Conservation (phyloP, 2,797 vertebrate species). For the Pempheris klunzingeri region DNA sequence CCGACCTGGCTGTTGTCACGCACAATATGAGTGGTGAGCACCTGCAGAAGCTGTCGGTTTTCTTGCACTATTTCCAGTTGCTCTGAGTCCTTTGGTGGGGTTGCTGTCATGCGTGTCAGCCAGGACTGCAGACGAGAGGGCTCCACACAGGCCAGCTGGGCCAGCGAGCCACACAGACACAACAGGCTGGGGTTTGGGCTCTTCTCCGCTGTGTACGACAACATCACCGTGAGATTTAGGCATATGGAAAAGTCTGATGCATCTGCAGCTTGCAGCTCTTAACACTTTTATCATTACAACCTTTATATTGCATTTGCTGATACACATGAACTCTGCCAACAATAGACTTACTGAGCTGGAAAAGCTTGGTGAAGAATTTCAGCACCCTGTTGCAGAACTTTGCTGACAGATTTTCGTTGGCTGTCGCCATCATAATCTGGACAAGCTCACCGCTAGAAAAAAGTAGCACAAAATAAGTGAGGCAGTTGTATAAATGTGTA, state of each 20-base stretch:
- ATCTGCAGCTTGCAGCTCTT: neutral
- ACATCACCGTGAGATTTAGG: neutral
- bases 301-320: neutral
- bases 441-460: constrained; percentile 93
- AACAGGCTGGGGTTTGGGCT: constrained; percentile 96
- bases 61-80: constrained; percentile 96
- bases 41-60: constrained; percentile 96
- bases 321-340: neutral
- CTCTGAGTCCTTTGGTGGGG: constrained; percentile 95
- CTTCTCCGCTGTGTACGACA: constrained; percentile 91
- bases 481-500: neutral
- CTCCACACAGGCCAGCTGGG: constrained; percentile 97
- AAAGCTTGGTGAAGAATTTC: constrained; percentile 99
- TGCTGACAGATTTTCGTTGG: constrained; percentile 96
- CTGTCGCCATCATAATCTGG: constrained; percentile 99
- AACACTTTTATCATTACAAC: neutral
- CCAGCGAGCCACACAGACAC: constrained; percentile 94
- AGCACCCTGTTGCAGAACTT: constrained; percentile 99
- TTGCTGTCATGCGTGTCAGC: constrained; percentile 95
- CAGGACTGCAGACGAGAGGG: constrained; percentile 93
- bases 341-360: constrained; percentile 94
- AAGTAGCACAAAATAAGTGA: constrained; percentile 8
- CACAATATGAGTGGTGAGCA: constrained; percentile 96
- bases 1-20: constrained; percentile 99
- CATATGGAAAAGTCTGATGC: neutral